phyloP scores from a whole-genome alignment of 1,140 invertebrate species.

The Caerostris darwini region DNA sequence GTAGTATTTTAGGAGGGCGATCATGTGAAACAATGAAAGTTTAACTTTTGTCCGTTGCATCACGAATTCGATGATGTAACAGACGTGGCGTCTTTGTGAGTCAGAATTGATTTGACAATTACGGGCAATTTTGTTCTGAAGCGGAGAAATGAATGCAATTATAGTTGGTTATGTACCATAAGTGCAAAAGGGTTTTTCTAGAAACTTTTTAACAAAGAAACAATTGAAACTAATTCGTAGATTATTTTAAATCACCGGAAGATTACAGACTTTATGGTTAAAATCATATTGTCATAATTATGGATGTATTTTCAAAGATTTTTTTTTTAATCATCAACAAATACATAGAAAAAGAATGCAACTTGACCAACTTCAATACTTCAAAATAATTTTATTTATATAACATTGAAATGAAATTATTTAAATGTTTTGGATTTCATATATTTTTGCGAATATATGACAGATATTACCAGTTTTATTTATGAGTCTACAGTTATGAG shows the following conservation, averaged over 20 bases:
- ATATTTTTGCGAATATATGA: too few species aligned
- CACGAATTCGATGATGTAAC: background rate
- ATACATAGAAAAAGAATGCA: too few species aligned
- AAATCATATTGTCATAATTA: too few species aligned
- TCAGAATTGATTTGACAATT: background rate
- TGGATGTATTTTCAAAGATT: too few species aligned
- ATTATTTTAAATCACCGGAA: background rate
- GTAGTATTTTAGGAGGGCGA: background rate
- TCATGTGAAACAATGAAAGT: conserved; percentile 32
- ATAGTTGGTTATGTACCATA: background rate
- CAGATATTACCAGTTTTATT: too few species aligned
- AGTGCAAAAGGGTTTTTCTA: background rate
- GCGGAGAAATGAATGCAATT: background rate
- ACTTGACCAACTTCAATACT: too few species aligned
- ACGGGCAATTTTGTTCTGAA: background rate
- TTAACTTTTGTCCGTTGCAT: background rate
- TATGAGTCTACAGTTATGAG: too few species aligned
- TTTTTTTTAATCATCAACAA: too few species aligned
- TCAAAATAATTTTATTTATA: too few species aligned
- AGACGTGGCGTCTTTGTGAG: background rate
- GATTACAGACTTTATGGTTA: background rate
- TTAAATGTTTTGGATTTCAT: too few species aligned
- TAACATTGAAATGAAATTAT: too few species aligned
- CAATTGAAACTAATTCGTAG: background rate
- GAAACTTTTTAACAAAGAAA: background rate